phyloP scores from a whole-genome alignment of 2,113 vertebrate genomes.

The Anarhynchus alexandrinus region DNA sequence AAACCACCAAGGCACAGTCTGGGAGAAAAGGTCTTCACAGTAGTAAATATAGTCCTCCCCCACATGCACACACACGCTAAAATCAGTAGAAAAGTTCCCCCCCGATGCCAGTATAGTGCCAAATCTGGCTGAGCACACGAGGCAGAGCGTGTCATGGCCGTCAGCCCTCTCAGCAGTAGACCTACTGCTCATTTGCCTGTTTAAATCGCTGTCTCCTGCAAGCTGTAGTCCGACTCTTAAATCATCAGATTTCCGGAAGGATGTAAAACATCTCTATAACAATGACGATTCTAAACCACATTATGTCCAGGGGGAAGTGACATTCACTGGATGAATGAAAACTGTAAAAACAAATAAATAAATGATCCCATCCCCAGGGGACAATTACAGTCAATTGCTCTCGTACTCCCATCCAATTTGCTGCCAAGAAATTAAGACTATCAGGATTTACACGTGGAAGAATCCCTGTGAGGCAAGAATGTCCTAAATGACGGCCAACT shows the following conservation, averaged over 20 bases:
- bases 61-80: accelerated
- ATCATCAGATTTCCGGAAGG: not conserved
- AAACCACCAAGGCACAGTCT: not conserved
- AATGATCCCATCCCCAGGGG: not conserved
- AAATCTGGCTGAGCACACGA: accelerated
- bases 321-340: not conserved
- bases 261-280: not conserved
- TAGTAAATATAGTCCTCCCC: accelerated
- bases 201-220: not conserved
- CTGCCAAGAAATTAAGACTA: not conserved
- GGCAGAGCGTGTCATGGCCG: not conserved
- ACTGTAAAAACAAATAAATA: not conserved
- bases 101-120: accelerated
- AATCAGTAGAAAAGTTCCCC: not conserved
- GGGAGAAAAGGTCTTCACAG: not conserved
- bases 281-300: not conserved
- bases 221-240: not conserved
- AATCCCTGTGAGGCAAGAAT: not conserved
- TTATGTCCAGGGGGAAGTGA: not conserved
- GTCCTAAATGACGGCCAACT: not conserved
- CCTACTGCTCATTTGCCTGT: accelerated
- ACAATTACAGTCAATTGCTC: not conserved
- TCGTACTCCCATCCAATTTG: not conserved
- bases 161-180: not conserved
- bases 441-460: not conserved